Evolutionary conservation across 2,888 invertebrate species (phyloP).

Genomic region (Euplexia lucipara): DNA sequence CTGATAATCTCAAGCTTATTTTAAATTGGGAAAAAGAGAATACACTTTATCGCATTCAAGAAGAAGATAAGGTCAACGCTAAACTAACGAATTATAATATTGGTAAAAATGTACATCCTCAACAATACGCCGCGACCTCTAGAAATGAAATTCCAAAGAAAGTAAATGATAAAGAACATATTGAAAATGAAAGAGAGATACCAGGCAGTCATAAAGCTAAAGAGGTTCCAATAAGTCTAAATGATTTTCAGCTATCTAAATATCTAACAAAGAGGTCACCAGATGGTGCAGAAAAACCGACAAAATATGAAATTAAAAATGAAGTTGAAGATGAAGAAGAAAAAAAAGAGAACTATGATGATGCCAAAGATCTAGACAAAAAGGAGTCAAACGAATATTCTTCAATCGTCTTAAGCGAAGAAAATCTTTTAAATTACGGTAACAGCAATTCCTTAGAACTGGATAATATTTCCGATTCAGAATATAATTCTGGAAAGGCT

Average conservation of each 20-base stretch:
- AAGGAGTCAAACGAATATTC: constrained; percentile 1
- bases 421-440: constrained; percentile 32
- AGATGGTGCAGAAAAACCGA: background rate
- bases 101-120: background rate
- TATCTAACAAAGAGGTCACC: constrained; percentile 32
- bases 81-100: constrained; percentile 8
- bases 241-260: constrained; percentile 9
- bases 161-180: background rate
- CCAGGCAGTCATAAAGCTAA: constrained; percentile 7
- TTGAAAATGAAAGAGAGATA: background rate
- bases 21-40: constrained; percentile 61
- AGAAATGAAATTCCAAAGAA: constrained; percentile 1
- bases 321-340: background rate
- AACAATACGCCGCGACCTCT: background rate
- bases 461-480: constrained; percentile 2
- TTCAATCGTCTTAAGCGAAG: constrained; percentile 17
- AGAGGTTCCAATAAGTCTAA: background rate
- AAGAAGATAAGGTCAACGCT: background rate
- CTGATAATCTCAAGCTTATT: constrained; percentile 67
- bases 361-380: background rate
- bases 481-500: constrained; percentile 13
- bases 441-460: constrained; percentile 29
- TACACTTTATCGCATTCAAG: constrained; percentile 7
- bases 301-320: background rate
- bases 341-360: background rate